These are phyloP conservation scores for Camponotus floridanus DNA, from an alignment of 1,140 invertebrate genomes.

Conservation along the genomic window DNA sequence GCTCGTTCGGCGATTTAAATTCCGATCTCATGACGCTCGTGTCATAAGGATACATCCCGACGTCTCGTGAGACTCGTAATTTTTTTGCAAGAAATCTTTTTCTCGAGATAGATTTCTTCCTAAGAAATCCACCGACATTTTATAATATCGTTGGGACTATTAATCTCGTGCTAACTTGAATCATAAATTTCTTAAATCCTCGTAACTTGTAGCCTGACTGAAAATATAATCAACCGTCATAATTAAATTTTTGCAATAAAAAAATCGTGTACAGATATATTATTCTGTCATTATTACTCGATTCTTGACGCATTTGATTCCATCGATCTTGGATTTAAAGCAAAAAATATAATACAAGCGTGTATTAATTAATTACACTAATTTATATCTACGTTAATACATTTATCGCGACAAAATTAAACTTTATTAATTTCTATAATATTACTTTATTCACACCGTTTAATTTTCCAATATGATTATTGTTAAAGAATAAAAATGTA, in stretches of 20 bases:
- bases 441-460: background rate
- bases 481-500: background rate
- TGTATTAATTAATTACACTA: background rate
- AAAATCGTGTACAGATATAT: background rate
- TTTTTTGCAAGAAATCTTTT: background rate
- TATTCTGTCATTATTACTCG: background rate
- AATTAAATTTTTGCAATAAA: background rate
- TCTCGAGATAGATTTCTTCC: constrained; percentile 1
- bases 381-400: background rate
- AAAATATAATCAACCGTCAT: background rate
- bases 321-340: background rate
- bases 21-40: constrained; percentile 49
- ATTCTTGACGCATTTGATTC: background rate
- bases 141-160: background rate
- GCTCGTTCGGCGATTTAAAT: constrained; percentile 53
- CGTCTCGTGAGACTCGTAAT: constrained; percentile 1
- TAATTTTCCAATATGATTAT: background rate
- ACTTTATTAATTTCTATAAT: background rate
- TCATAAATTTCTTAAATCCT: background rate
- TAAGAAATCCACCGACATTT: background rate
- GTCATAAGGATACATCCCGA: constrained; percentile 36
- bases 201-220: background rate
- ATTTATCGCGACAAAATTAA: background rate
- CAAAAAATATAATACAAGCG: background rate
- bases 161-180: constrained; percentile 12